These are phyloP conservation scores for Ciconia stormi DNA, from an alignment of 2,113 vertebrate genomes.

Conservation along the genomic window DNA sequence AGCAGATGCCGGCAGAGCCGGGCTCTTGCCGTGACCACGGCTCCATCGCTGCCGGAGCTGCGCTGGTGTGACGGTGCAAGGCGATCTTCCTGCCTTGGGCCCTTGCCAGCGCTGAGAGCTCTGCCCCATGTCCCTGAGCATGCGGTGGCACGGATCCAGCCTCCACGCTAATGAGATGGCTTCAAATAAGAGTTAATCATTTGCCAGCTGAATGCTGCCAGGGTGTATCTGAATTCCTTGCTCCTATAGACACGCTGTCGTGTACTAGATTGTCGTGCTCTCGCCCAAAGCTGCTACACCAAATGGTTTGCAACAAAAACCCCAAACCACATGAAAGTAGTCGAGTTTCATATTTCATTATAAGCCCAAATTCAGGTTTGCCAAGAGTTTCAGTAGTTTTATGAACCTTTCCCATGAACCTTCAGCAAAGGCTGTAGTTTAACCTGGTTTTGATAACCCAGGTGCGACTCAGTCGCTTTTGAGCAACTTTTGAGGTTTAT, in stretches of 20 bases:
- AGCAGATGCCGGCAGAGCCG: background rate
- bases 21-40: background rate
- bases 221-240: background rate
- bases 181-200: background rate
- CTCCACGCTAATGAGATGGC: background rate
- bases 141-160: background rate
- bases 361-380: constrained; percentile 45
- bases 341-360: constrained; percentile 2
- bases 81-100: background rate
- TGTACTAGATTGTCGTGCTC: background rate
- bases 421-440: background rate
- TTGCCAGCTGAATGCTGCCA: background rate
- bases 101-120: background rate
- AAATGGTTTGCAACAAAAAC: constrained; percentile 48
- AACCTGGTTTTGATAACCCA: background rate
- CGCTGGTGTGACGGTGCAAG: no score
- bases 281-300: background rate
- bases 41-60: background rate
- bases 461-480: background rate
- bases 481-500: background rate
- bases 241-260: background rate
- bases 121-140: background rate
- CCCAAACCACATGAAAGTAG: constrained; percentile 68
- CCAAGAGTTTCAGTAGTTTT: background rate
- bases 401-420: constrained; percentile 27